phyloP scores from a whole-genome alignment of 2,113 vertebrate genomes.

The Salvelinus fontinalis region DNA sequence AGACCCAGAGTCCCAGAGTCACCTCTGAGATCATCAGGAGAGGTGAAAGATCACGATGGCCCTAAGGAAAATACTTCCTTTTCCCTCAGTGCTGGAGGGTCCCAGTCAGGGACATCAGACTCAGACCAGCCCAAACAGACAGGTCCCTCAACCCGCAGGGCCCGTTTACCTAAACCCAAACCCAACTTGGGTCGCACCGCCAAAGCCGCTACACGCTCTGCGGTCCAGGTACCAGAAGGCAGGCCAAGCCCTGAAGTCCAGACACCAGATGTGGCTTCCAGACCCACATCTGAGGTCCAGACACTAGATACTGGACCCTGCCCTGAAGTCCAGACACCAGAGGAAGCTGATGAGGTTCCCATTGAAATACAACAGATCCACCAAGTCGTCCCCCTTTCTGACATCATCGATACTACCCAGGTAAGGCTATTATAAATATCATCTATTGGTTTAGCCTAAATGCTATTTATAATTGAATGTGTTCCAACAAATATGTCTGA shows the following conservation, averaged over 20 bases:
- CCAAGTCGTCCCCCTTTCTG: neutral
- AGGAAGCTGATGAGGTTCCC: neutral
- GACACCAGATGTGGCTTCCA: slow-evolving; percentile 10
- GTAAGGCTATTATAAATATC: neutral
- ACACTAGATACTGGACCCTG: slow-evolving; percentile 3
- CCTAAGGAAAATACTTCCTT: neutral
- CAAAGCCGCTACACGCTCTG: neutral
- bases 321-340: neutral
- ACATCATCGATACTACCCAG: neutral
- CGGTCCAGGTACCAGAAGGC: neutral
- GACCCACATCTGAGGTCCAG: neutral
- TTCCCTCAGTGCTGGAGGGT: slow-evolving; percentile 23
- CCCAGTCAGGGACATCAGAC: neutral
- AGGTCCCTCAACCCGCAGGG: slow-evolving; percentile 32
- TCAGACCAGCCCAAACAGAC: slow-evolving; percentile 25
- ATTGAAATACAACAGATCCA: neutral
- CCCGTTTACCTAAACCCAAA: slow-evolving; percentile 50
- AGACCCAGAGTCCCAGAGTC: neutral
- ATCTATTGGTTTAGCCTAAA: no score
- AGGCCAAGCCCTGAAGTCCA: slow-evolving; percentile 21
- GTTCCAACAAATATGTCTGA: no score
- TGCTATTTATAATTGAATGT: no score
- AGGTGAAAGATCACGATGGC: neutral
- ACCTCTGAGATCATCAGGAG: neutral
- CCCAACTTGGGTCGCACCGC: slow-evolving; percentile 58